Evolutionary conservation across 1,140 invertebrate species (phyloP).

Genomic region (Zaprionus ghesquierei): DNA sequence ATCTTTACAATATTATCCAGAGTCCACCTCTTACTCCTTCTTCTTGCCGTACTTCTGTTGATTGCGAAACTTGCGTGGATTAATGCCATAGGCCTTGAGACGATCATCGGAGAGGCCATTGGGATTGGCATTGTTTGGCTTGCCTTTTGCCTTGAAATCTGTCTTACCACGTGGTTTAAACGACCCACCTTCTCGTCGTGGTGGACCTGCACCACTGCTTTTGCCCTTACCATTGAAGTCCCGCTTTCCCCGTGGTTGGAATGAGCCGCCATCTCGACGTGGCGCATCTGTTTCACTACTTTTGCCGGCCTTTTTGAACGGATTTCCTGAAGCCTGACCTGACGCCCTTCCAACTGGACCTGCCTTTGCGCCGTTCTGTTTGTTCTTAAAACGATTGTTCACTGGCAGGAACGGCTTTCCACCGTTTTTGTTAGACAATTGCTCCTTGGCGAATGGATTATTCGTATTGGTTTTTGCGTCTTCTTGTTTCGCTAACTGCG

Average conservation of each 20-base stretch:
- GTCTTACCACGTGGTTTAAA: conserved; percentile 37
- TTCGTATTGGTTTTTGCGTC: not conserved
- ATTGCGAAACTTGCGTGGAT: conserved; percentile 91
- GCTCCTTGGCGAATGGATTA: conserved; percentile 25
- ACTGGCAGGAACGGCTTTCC: not conserved
- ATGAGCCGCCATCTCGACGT: not conserved
- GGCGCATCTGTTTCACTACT: not conserved
- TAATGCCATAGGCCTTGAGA: conserved; percentile 94
- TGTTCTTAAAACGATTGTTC: conserved; percentile 43
- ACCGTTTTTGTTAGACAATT: conserved; percentile 4
- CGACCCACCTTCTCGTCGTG: not conserved
- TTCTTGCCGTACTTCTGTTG: conserved; percentile 75
- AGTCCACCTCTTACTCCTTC: conserved; percentile 8
- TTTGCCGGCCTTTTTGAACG: conserved; percentile 44
- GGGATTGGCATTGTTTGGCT: conserved; percentile 18
- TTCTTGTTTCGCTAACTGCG: not conserved
- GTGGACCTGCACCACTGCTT: not conserved
- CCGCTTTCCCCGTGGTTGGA: not conserved
- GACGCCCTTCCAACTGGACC: not conserved
- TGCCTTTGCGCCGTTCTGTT: not conserved
- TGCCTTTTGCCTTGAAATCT: conserved; percentile 56
- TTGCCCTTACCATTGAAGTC: not conserved
- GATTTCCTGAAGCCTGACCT: conserved; percentile 52
- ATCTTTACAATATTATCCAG: conserved; percentile 2
- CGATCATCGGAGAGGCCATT: conserved; percentile 86